Conservation (phyloP, 2,797 vertebrate species). For the Molossus molossus region DNA sequence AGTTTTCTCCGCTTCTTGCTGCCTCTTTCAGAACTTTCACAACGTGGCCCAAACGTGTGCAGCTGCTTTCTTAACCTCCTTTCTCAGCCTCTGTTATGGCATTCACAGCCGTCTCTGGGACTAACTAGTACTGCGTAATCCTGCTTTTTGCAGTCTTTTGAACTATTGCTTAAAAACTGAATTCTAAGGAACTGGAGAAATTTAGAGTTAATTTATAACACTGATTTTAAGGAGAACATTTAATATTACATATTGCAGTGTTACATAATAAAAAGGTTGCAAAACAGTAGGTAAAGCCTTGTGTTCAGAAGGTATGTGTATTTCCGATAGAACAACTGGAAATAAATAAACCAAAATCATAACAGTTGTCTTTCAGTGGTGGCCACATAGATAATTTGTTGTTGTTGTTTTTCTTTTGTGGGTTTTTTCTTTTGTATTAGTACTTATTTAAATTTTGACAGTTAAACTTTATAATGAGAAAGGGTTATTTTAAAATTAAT, state of each 20-base stretch:
- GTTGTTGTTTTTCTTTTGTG: neutral
- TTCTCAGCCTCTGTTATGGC: neutral
- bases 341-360: neutral
- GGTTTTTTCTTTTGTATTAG: constrained; percentile 23
- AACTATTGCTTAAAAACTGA: constrained; percentile 50
- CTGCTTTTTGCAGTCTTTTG: neutral
- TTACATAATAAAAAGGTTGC: neutral
- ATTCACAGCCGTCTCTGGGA: neutral
- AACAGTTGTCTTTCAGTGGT: neutral
- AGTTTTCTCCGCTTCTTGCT: neutral
- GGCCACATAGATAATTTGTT: neutral
- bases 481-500: neutral
- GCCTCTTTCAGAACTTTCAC: neutral
- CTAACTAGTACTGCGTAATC: neutral
- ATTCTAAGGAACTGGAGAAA: neutral
- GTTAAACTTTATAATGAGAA: constrained; percentile 41
- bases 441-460: constrained; percentile 25
- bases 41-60: neutral
- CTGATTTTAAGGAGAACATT: constrained; percentile 33
- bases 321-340: neutral
- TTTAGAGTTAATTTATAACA: constrained; percentile 37
- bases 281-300: neutral
- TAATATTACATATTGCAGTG: neutral
- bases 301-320: neutral
- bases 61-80: neutral